Conservation (phyloP, 2,888 invertebrate genomes). For the Ophioninae sp. region DNA sequence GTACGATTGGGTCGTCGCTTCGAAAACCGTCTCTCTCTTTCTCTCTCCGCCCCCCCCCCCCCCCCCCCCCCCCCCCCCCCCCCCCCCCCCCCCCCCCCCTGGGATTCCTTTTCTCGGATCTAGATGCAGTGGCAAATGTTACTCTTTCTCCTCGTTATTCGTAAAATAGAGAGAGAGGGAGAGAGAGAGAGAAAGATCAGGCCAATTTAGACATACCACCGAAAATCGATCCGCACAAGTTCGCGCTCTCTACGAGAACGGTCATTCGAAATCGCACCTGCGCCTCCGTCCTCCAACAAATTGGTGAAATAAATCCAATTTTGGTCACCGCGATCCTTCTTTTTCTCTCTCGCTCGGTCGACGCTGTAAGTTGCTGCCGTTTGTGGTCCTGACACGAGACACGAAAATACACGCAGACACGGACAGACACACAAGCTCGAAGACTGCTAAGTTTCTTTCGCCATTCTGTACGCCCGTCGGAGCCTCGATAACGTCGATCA, state of each 20-base stretch:
- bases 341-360: constrained; percentile 41
- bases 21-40: constrained; percentile 3
- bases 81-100: constrained; percentile 32
- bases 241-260: constrained; percentile 61
- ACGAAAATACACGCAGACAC: constrained; percentile 17
- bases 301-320: constrained; percentile 73
- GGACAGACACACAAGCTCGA: constrained; percentile 4
- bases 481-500: constrained; percentile 62
- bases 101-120: constrained; percentile 65
- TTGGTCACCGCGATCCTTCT: constrained; percentile 49
- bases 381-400: constrained; percentile 44
- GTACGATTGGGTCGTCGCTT: constrained; percentile 44
- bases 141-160: constrained; percentile 41
- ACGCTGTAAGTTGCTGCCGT: constrained; percentile 46
- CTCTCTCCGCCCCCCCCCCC: constrained; percentile 26
- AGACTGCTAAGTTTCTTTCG: constrained; percentile 34
- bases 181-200: constrained; percentile 58
- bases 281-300: constrained; percentile 71
- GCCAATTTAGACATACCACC: constrained; percentile 77
- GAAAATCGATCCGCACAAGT: constrained; percentile 68
- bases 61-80: constrained; percentile 18
- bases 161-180: constrained; percentile 17
- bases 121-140: constrained; percentile 72
- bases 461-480: constrained; percentile 35
- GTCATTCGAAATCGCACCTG: constrained; percentile 68